phyloP scores from a whole-genome alignment of 1,140 invertebrate species.

The Drosophila parvula region DNA sequence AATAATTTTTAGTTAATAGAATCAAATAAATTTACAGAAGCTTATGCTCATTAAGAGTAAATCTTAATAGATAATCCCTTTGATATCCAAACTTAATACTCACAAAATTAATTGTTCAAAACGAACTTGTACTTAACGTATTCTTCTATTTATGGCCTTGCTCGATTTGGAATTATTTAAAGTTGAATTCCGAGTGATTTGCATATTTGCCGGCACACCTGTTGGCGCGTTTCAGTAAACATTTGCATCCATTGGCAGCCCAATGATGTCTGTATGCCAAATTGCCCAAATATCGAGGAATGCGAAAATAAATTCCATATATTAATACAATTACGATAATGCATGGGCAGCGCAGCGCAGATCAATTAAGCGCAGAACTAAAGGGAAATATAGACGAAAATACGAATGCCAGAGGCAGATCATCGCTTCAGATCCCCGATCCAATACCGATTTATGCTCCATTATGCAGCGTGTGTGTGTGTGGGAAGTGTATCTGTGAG shows the following conservation, averaged over 20 bases:
- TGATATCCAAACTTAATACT: neutral
- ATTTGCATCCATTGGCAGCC: constrained; percentile 32
- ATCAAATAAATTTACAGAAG: neutral
- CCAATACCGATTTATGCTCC: constrained; percentile 46
- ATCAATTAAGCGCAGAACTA: constrained; percentile 50
- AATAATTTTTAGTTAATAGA: no score
- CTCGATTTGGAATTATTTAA: constrained; percentile 8
- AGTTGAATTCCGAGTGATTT: constrained; percentile 8
- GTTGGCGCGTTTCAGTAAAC: constrained; percentile 38
- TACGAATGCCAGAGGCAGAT: constrained; percentile 36
- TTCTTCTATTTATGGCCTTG: constrained; percentile 16
- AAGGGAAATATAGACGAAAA: constrained; percentile 25
- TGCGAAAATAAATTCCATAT: constrained; percentile 40
- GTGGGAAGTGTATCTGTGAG: constrained; percentile 24
- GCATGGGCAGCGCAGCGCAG: constrained; percentile 26
- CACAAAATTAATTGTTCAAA: neutral
- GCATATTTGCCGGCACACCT: constrained; percentile 32
- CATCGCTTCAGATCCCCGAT: constrained; percentile 12
- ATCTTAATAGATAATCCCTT: no score
- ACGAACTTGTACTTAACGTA: neutral
- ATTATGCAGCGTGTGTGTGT: constrained; percentile 35
- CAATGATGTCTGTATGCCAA: constrained; percentile 49
- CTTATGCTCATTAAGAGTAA: neutral
- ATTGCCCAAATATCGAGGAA: constrained; percentile 32
- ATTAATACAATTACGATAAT: constrained; percentile 47